phyloP scores from a whole-genome alignment of 2,113 vertebrate species.

The Ammodytes marinus region DNA sequence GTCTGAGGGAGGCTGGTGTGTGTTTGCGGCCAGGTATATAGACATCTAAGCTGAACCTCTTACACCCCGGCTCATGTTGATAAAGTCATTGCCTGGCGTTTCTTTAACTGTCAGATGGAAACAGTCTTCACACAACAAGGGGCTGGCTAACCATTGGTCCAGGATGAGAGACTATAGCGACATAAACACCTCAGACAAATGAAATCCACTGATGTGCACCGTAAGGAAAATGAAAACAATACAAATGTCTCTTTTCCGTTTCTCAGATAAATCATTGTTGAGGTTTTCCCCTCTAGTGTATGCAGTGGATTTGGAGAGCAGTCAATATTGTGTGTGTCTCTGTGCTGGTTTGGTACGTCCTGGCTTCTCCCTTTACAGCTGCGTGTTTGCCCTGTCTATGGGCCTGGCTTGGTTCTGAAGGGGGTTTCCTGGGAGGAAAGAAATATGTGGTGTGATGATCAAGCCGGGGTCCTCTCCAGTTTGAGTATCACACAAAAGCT shows the following conservation, averaged over 20 bases:
- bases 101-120: conserved; percentile 37
- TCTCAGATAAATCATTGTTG: conserved; percentile 55
- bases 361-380: conserved; percentile 52
- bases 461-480: conserved; percentile 61
- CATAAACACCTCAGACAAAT: conserved; percentile 27
- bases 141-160: conserved; percentile 12
- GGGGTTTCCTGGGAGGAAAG: conserved; percentile 66
- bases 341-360: conserved; percentile 35
- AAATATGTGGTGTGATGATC: conserved; percentile 67
- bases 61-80: conserved; percentile 38
- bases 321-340: conserved; percentile 19
- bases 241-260: conserved; percentile 37
- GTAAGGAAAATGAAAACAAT: conserved; percentile 37
- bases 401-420: conserved; percentile 40
- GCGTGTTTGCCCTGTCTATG: conserved; percentile 58
- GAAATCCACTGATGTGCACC: conserved; percentile 50
- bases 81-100: conserved; percentile 54
- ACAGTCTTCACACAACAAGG: conserved; percentile 35
- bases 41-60: conserved; percentile 40
- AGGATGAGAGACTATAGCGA: conserved; percentile 15
- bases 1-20: conserved; percentile 17
- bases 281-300: conserved; percentile 30
- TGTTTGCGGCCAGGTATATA: conserved; percentile 59
- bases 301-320: conserved; percentile 16
- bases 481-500: conserved; percentile 66